phyloP scores from a whole-genome alignment of 1,140 invertebrate species.

The Conopomorpha cramerella region DNA sequence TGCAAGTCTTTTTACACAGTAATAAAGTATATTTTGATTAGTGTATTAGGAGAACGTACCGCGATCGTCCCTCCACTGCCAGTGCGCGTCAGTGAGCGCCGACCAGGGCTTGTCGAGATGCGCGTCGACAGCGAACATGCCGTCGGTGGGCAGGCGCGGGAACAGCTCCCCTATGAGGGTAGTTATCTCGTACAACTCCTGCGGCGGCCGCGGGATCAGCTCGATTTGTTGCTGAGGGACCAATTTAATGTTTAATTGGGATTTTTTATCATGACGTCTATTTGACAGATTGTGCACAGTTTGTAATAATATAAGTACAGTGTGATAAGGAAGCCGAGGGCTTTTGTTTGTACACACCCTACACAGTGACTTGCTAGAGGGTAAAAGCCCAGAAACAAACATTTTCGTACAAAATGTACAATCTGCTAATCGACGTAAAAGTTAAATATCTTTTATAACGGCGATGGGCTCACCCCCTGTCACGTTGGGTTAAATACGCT shows the following conservation, averaged over 20 bases:
- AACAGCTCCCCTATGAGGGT: slow-evolving; percentile 95
- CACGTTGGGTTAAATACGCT: too few relatives aligned
- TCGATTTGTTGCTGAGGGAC: slow-evolving; percentile 72
- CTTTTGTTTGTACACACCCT: background rate
- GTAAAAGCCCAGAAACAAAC: background rate
- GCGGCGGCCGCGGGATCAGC: slow-evolving; percentile 85
- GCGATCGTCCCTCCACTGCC: slow-evolving; percentile 97
- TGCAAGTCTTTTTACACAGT: too few relatives aligned
- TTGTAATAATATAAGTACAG: background rate
- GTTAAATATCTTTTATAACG: too few relatives aligned
- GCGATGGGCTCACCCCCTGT: too few relatives aligned
- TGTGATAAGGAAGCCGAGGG: background rate
- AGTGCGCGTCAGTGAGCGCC: slow-evolving; percentile 80
- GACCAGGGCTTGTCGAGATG: slow-evolving; percentile 77
- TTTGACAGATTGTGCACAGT: background rate
- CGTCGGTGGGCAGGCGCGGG: slow-evolving; percentile 90
- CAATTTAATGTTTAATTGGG: too few relatives aligned
- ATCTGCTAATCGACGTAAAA: background rate
- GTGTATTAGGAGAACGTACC: slow-evolving; percentile 62
- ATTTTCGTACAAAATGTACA: background rate
- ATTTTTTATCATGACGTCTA: too few relatives aligned
- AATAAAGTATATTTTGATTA: background rate
- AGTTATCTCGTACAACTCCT: slow-evolving; percentile 96
- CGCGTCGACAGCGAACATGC: slow-evolving; percentile 90
- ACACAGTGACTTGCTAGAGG: background rate